Base-by-base conservation (phyloP, 2,888 invertebrate species). In the Phorcus lineatus region DNA sequence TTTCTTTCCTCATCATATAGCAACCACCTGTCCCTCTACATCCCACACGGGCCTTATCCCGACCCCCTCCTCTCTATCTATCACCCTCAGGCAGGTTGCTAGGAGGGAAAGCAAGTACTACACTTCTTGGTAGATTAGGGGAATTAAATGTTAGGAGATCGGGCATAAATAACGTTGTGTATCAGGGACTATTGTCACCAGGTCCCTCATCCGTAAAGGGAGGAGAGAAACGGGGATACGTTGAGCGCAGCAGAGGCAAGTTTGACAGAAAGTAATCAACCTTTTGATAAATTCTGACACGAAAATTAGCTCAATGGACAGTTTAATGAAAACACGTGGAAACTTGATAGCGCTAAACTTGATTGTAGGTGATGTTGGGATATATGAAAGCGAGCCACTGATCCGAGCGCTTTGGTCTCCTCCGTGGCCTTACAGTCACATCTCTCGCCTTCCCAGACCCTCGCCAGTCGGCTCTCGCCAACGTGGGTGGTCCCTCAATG, bases 141-240 rank as follows among this genome's bases (percentile, higher is more conserved):
- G 70, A 70, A 70, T 70, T 70, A 70, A 70, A 36, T 70, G 70
- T 70, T 70, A 70, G 70, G n/a, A 36, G 36, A 70, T 70, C 70
- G 13, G 31, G 36, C 19, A 70, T 70, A 70, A 70, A 70, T 70
- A 31, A 70, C 36, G n/a, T 11, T 17, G 28, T 36, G 11, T 36
- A 36, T 70, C 70, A 31, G 19, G n/a, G 36, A 40, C 19, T 70
- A 31, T 70, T 70, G 70, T 70, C 70, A 40, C 70, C 16, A 9
- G 17, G 36, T 19, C 36, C 6, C 19, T 70, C 70, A 31, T 24
- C 40, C 31, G 11, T 40, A 13, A 70, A 70, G 70, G n/a, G 70
- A 70, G 40, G 40, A 19, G 70, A 70, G 31, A 24, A 70, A 70
- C 40, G 17, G 36, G 70, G 70, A 70, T 70, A 70, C 11, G 19